Percentiles rank a stretch among this genome's conserved stretches.
Evolutionary conservation across 2,797 vertebrate species (phyloP).

Genomic region (Delichon dasypus): DNA sequence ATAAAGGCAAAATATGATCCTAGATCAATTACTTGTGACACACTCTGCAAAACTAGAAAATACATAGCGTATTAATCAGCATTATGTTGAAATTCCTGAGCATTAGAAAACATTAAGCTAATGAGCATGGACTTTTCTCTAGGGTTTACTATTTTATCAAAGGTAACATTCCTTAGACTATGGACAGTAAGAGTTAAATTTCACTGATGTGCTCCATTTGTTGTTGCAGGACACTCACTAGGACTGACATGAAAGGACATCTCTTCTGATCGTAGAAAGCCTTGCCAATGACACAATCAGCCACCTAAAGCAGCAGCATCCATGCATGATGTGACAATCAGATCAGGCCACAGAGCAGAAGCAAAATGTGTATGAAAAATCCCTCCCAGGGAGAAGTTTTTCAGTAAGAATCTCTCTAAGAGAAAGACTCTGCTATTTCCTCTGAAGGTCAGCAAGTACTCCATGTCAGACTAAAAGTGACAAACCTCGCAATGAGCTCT

Average conservation of each 20-base stretch:
- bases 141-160: not conserved
- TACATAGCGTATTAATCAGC: not conserved
- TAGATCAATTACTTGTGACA: not conserved
- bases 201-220: not conserved
- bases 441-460: not conserved
- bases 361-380: not conserved
- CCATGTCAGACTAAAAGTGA: not conserved
- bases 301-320: not conserved
- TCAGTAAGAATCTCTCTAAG: not conserved
- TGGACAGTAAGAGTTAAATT: not conserved
- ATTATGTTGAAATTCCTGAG: not conserved
- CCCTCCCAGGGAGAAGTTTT: not conserved
- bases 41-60: not conserved
- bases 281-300: not conserved
- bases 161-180: not conserved
- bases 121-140: not conserved
- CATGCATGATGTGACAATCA: not conserved
- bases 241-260: not conserved
- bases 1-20: not conserved
- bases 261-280: not conserved
- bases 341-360: not conserved
- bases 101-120: not conserved
- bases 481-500: not conserved
- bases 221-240: not conserved
- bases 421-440: not conserved